Evolutionary conservation across 1,140 invertebrate species (phyloP).

Genomic region (Bombus terrestris): DNA sequence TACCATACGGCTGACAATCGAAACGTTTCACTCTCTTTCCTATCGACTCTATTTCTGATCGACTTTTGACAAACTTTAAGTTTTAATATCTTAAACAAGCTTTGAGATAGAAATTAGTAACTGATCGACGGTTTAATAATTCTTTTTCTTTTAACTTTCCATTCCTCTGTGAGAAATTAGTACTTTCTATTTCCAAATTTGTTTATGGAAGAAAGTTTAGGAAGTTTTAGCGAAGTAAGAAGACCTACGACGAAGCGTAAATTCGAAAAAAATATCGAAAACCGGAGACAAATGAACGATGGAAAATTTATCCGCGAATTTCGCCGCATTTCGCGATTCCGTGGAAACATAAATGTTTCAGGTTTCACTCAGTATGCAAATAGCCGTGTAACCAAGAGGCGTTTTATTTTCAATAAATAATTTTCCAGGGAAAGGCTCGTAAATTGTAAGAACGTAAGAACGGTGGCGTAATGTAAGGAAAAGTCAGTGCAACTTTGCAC

Average conservation of each 20-base stretch:
- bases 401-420: conserved; percentile 10
- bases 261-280: neutral
- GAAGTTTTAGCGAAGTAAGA: neutral
- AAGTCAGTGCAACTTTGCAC: neutral
- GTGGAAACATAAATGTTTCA: neutral
- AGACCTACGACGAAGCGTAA: neutral
- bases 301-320: neutral
- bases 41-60: neutral
- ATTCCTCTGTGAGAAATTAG: neutral
- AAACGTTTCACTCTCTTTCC: neutral
- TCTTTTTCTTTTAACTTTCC: no score
- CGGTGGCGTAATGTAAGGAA: neutral
- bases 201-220: neutral
- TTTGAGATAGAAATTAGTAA: neutral
- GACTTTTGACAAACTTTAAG: neutral
- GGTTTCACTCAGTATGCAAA: neutral
- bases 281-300: neutral
- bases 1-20: neutral
- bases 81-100: no score
- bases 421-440: conserved; percentile 2
- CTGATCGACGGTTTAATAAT: no score
- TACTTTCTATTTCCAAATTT: neutral
- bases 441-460: neutral
- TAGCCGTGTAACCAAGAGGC: neutral
- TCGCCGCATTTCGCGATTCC: neutral